Evolutionary conservation across 2,888 invertebrate genomes (phyloP).

Genomic region (Cephus rjabovi): DNA sequence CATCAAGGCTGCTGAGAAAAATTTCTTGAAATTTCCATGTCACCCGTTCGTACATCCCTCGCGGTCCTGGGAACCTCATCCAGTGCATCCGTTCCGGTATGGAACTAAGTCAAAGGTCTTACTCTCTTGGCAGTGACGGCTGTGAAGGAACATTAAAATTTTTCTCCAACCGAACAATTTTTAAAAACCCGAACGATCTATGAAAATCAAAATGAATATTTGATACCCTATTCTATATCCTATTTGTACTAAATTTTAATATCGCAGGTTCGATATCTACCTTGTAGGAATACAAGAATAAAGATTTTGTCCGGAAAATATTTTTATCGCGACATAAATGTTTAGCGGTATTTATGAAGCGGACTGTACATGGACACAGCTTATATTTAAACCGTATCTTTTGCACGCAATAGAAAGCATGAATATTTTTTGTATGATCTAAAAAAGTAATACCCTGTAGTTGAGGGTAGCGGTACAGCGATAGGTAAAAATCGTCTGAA

Average conservation of each 20-base stretch:
- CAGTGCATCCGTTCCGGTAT: background rate
- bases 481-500: background rate
- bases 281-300: too few species aligned
- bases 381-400: background rate
- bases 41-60: slow-evolving; percentile 27
- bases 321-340: too few species aligned
- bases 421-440: background rate
- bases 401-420: background rate
- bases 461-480: background rate
- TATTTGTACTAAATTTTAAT: background rate
- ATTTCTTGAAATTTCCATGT: slow-evolving; percentile 45
- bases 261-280: too few species aligned
- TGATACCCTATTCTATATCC: background rate
- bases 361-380: background rate
- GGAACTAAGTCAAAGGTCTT: background rate
- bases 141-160: background rate
- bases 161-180: background rate
- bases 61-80: background rate
- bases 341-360: background rate
- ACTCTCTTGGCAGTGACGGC: background rate
- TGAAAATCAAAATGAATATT: too few species aligned
- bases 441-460: background rate
- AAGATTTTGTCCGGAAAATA: too few species aligned
- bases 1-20: slow-evolving; percentile 47
- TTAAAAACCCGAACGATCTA: too few species aligned